Conservation (phyloP, 2,888 invertebrate genomes). For the Orchestes rusci region DNA sequence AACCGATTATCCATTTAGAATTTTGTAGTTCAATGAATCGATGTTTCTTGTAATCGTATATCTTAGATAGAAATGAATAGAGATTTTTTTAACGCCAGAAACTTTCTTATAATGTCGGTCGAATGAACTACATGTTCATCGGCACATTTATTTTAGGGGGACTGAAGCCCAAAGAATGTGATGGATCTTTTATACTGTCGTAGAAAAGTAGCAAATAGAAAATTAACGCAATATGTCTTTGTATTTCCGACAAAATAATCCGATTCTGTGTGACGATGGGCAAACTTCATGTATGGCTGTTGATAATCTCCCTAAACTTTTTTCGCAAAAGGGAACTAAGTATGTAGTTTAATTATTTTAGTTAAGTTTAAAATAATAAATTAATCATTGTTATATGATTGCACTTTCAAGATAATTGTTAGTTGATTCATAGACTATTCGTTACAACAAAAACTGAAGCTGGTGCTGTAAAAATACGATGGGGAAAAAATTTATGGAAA, state of each 20-base stretch:
- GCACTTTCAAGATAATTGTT: too few species aligned
- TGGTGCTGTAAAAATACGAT: not conserved
- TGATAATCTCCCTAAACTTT: conserved; percentile 10
- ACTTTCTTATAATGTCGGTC: conserved; percentile 12
- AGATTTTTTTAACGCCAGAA: conserved; percentile 21
- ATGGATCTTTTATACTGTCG: conserved; percentile 43
- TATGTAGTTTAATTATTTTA: too few species aligned
- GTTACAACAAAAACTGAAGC: too few species aligned
- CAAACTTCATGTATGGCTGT: conserved; percentile 11
- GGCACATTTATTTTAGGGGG: too few species aligned
- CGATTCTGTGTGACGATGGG: conserved; percentile 11
- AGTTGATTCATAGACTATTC: conserved; percentile 3
- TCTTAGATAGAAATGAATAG: conserved; percentile 23
- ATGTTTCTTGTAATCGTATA: conserved; percentile 34
- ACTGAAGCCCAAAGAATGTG: conserved; percentile 43
- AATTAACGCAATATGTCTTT: conserved; percentile 30
- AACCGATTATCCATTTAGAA: conserved; percentile 32
- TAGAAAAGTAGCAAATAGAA: conserved; percentile 28
- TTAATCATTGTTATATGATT: too few species aligned
- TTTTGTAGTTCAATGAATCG: conserved; percentile 37
- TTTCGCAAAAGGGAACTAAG: too few species aligned
- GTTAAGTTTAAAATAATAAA: too few species aligned
- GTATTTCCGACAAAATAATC: too few species aligned
- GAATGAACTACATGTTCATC: too few species aligned
- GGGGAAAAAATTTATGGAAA: conserved; percentile 6